Conservation (phyloP, 2,113 vertebrate genomes). For the Nerophis ophidion region DNA sequence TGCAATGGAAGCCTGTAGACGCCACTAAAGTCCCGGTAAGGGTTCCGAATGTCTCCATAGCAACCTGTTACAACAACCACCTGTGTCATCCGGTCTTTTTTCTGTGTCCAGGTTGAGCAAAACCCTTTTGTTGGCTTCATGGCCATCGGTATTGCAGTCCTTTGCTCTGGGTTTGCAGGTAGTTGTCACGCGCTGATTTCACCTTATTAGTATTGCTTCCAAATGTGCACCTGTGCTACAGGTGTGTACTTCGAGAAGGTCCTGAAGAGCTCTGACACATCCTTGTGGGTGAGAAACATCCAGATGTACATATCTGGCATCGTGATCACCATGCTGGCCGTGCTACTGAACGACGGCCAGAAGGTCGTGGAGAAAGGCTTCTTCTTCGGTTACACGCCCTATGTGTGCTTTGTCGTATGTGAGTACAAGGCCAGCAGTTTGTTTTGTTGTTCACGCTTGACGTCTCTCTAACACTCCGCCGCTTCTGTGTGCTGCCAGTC, state of each 20-base stretch:
- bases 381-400: conserved; percentile 89
- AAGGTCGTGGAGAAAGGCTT: conserved; percentile 87
- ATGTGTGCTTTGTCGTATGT: conserved; percentile 89
- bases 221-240: conserved; percentile 40
- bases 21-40: conserved; percentile 85
- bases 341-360: conserved; percentile 79
- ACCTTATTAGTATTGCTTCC: not conserved
- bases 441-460: not conserved
- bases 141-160: conserved; percentile 84
- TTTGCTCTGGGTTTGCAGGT: conserved; percentile 99
- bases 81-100: not conserved
- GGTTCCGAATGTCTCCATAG: not conserved
- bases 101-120: conserved; percentile 80
- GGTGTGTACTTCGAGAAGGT: conserved; percentile 99
- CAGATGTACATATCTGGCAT: conserved; percentile 98
- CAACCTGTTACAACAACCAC: not conserved
- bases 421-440: conserved; percentile 59
- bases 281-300: conserved; percentile 97
- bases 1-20: conserved; percentile 88
- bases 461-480: not conserved
- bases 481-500: conserved; percentile 64
- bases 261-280: conserved; percentile 94
- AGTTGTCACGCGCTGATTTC: not conserved
- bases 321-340: conserved; percentile 78
- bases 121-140: conserved; percentile 83